phyloP scores from a whole-genome alignment of 2,888 invertebrate genomes.

The Meganola albula region DNA sequence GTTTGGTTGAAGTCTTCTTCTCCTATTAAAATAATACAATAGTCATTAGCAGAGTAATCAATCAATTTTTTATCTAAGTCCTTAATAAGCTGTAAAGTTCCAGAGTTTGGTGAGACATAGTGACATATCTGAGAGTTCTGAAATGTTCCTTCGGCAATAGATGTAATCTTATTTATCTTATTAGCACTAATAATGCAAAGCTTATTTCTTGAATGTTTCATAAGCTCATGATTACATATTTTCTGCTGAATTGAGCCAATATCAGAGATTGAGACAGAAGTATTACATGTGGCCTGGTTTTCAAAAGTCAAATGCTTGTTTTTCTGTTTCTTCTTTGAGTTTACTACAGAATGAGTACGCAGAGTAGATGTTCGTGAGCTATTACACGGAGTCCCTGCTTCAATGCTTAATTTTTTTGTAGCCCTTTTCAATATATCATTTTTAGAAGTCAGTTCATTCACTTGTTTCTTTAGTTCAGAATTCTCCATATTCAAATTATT shows the following conservation, averaged over 20 bases:
- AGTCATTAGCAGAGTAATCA: background rate
- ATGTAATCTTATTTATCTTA: conserved; percentile 3
- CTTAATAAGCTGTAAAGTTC: background rate
- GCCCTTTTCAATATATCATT: conserved; percentile 2
- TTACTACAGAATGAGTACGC: background rate
- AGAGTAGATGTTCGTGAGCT: background rate
- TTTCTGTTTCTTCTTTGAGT: background rate
- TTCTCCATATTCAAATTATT: conserved; percentile 1
- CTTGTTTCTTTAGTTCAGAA: conserved; percentile 1
- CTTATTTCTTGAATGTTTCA: conserved; percentile 1
- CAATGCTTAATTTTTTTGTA: conserved; percentile 1
- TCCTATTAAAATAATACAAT: background rate
- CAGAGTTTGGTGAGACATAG: conserved; percentile 4
- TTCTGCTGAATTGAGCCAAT: too few relatives aligned
- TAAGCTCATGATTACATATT: background rate
- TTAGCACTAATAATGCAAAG: conserved; percentile 5
- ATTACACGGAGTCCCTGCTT: conserved; percentile 1
- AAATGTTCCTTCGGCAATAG: conserved; percentile 2
- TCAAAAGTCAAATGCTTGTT: background rate
- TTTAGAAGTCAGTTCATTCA: conserved; percentile 1
- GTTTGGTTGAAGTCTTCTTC: conserved; percentile 1
- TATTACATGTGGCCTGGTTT: background rate
- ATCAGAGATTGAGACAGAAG: background rate
- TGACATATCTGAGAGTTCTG: conserved; percentile 1
- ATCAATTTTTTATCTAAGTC: background rate